These are phyloP conservation scores for Aphrophora alni DNA, from an alignment of 2,888 invertebrate species.

Conservation along the genomic window DNA sequence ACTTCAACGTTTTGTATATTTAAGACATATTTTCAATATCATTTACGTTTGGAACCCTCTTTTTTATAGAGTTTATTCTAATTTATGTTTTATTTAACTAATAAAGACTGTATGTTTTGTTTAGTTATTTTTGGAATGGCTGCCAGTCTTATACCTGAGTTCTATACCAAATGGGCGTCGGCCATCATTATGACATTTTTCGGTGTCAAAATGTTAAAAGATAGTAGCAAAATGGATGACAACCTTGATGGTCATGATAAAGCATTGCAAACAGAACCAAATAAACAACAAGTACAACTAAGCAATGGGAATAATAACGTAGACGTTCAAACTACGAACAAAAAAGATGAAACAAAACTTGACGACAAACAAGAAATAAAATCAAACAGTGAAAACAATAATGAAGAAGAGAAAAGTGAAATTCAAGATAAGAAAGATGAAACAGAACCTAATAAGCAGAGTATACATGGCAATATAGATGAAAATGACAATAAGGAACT, in stretches of 20 bases:
- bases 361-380: neutral
- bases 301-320: neutral
- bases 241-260: neutral
- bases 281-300: neutral
- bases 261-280: neutral
- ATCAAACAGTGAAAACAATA: neutral
- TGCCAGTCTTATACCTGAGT: conserved; percentile 24
- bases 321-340: too few species aligned
- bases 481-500: neutral
- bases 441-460: neutral
- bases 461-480: neutral
- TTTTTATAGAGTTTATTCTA: too few species aligned
- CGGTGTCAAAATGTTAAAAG: conserved; percentile 35
- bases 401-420: neutral
- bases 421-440: too few species aligned
- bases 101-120: neutral
- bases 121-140: conserved; percentile 32
- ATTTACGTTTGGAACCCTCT: too few species aligned
- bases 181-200: conserved; percentile 31
- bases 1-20: too few species aligned
- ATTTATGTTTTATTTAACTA: too few species aligned
- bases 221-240: conserved; percentile 20
- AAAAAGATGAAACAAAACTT: neutral
- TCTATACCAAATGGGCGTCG: conserved; percentile 27
- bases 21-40: too few species aligned